Base-by-base conservation (phyloP, 2,888 invertebrate genomes). In the Ormyrus pomaceus region DNA sequence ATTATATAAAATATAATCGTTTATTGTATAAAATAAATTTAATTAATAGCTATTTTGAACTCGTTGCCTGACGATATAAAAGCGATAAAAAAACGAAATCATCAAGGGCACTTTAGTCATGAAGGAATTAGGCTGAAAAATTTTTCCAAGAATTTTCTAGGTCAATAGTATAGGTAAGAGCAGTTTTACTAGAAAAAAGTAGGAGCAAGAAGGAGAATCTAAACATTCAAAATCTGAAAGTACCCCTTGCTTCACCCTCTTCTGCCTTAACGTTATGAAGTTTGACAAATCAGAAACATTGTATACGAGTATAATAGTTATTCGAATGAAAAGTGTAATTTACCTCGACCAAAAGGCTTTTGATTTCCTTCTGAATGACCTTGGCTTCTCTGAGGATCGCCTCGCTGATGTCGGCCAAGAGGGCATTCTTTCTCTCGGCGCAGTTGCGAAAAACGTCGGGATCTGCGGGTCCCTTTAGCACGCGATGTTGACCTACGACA, bases 401-500 rank as follows among this genome's bases (percentile, higher is more conserved):
- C 53, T 95, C 95, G 10, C 94, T 91, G 6, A 94, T 87, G 61
- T 92, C 86, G 6, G 87, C 82, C n/a, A 87, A 89, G 46, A 88
- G 90, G 45, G 91, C 89, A 59, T 85, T 88, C 76, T 92, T 84
- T 46, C 88, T 90, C 13, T 91, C 89, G 59, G 85, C 86, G 48
- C 88, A 89, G 8, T 90, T 79, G 82, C 94, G 93, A 85, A 97
- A 96, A 1, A 97, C 94, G 84, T 97, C 93, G 0, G 95, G 95
- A 88, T 95, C 94, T 19, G 90, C 87, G 0, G 97, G 97, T 11
- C 97, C 97, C 94, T 95, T 87, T 46, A 92, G 84, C 0, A 98
- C 94, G 77, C 94, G 92, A 91, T 98, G 96, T 88, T 96, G 94
- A 51, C 96, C 97, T 84, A 95, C 95, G 72, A 98, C 95, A 89